These are phyloP conservation scores for Psettodes erumei DNA, from an alignment of 2,113 vertebrate genomes.

Conservation along the genomic window DNA sequence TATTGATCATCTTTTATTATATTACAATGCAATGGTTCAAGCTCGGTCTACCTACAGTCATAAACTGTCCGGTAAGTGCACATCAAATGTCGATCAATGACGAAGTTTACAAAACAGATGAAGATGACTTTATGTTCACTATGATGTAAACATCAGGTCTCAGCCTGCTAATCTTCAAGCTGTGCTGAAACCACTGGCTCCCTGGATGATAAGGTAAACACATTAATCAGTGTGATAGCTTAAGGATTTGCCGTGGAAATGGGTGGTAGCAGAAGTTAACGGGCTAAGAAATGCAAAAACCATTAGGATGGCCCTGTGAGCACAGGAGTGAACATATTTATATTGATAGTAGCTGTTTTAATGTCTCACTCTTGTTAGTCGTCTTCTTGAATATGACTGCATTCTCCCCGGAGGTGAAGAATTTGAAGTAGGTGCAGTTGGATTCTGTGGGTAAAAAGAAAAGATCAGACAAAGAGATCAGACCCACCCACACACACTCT, in stretches of 20 bases:
- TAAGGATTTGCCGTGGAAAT: slow-evolving; percentile 46
- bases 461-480: slow-evolving; percentile 46
- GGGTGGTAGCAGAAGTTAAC: slow-evolving; percentile 62
- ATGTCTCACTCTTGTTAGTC: slow-evolving; percentile 88
- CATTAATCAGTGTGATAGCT: slow-evolving; percentile 67
- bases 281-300: slow-evolving; percentile 54
- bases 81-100: background rate
- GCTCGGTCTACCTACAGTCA: background rate
- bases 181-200: slow-evolving; percentile 24
- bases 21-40: background rate
- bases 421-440: slow-evolving; percentile 93
- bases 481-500: slow-evolving; percentile 7
- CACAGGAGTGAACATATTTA: slow-evolving; percentile 47
- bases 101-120: background rate
- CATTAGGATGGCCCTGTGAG: slow-evolving; percentile 31
- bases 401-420: slow-evolving; percentile 92
- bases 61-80: background rate
- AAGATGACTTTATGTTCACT: slow-evolving; percentile 23
- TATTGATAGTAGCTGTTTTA: slow-evolving; percentile 35
- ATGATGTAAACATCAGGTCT: slow-evolving; percentile 10
- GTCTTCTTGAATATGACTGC: slow-evolving; percentile 89
- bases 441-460: slow-evolving; percentile 82
- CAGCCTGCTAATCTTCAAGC: slow-evolving; percentile 24
- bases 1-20: too few species aligned
- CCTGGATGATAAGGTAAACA: slow-evolving; percentile 35